These are phyloP conservation scores for Xanthorhoe designata DNA, from an alignment of 2,888 invertebrate genomes.

Conservation along the genomic window DNA sequence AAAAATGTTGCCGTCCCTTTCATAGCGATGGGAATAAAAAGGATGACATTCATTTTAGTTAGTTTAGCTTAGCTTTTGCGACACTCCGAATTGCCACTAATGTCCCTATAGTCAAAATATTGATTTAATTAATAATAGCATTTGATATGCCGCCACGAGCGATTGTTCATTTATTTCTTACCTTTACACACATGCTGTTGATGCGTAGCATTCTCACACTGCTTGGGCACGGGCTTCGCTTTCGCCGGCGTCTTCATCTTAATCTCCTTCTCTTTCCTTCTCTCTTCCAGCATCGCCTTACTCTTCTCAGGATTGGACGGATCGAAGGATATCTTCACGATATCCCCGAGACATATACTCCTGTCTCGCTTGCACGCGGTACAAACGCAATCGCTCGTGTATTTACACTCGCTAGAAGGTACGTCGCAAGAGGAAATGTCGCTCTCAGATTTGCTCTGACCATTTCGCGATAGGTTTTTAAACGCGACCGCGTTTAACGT, in stretches of 20 bases:
- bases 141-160: too few relatives aligned
- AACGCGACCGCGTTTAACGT: conserved; percentile 75
- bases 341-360: conserved; percentile 60
- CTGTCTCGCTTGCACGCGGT: conserved; percentile 64
- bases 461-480: conserved; percentile 67
- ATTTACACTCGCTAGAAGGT: conserved; percentile 72
- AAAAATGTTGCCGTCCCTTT: too few relatives aligned
- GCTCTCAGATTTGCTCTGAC: conserved; percentile 70
- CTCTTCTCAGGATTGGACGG: conserved; percentile 50
- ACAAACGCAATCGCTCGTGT: conserved; percentile 75
- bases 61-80: too few relatives aligned
- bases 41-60: too few relatives aligned
- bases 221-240: conserved; percentile 62
- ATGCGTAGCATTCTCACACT: conserved; percentile 72
- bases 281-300: conserved; percentile 51
- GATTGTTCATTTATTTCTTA: conserved; percentile 34
- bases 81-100: too few relatives aligned
- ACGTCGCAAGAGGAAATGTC: conserved; percentile 68
- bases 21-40: too few relatives aligned
- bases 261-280: conserved; percentile 49
- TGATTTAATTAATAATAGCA: too few relatives aligned
- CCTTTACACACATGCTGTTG: conserved; percentile 81
- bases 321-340: conserved; percentile 66
- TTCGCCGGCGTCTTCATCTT: conserved; percentile 53
- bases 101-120: too few relatives aligned